A percentile compares a stretch with the other conserved stretches of the same genome.
Evolutionary conservation across 2,797 vertebrate genomes (phyloP).

Genomic region (Lacerta bilineata): DNA sequence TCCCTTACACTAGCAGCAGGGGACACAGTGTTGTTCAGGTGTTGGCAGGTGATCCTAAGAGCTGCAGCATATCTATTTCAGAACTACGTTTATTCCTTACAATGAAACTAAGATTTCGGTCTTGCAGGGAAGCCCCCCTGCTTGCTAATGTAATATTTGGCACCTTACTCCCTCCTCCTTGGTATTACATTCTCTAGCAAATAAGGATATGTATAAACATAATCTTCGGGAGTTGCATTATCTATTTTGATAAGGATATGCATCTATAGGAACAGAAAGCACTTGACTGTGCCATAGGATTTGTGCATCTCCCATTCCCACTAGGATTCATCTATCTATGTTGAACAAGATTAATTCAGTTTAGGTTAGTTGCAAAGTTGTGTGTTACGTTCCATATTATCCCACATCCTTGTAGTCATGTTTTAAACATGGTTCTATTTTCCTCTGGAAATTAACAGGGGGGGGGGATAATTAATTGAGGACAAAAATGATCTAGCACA

Average conservation of each 20-base stretch:
- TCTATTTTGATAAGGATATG: neutral
- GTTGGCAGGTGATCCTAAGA: neutral
- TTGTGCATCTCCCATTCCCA: slow-evolving; percentile 3
- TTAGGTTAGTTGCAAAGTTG: slow-evolving; percentile 3
- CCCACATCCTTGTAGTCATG: neutral
- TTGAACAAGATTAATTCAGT: slow-evolving; percentile 46
- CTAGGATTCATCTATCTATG: slow-evolving; percentile 29
- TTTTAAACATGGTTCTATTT: slow-evolving; percentile 15
- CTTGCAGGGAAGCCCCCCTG: neutral
- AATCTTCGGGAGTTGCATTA: neutral
- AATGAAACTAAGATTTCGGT: neutral
- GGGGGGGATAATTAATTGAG: neutral
- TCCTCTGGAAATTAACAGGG: neutral
- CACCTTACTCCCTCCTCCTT: neutral
- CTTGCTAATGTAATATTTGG: neutral
- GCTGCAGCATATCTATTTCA: neutral
- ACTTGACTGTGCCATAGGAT: neutral
- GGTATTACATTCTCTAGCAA: neutral
- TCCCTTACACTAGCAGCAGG: neutral
- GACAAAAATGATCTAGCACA: neutral
- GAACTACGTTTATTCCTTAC: neutral
- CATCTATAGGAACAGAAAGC: neutral
- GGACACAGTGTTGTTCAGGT: neutral
- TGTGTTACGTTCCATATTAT: slow-evolving; percentile 20
- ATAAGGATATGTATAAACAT: neutral